Percentiles rank a stretch among this genome's conserved stretches.
phyloP scores from a whole-genome alignment of 2,888 invertebrate genomes.

The Alentia gelatinosa region DNA sequence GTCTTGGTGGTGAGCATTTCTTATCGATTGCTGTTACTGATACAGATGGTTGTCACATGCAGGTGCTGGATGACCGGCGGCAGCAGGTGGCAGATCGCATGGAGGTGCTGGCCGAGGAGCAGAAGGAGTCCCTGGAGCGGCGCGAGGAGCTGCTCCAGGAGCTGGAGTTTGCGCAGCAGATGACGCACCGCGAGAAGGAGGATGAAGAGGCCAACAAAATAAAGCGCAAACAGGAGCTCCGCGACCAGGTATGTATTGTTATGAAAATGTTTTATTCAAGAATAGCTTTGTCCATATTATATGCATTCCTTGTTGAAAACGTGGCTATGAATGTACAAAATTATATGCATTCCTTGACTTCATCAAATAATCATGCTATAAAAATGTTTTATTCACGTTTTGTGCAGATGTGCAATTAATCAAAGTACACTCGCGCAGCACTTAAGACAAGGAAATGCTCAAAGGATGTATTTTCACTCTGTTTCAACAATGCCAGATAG shows the following conservation, averaged over 20 bases:
- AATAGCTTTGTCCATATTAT: not conserved
- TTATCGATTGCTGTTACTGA: too few species aligned
- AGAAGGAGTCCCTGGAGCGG: slow-evolving; percentile 76
- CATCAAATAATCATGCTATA: too few species aligned
- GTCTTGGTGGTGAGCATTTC: too few species aligned
- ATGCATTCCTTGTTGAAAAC: not conserved
- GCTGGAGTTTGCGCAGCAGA: slow-evolving; percentile 78
- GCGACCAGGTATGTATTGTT: slow-evolving; percentile 72
- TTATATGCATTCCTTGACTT: not conserved
- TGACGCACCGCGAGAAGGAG: slow-evolving; percentile 74
- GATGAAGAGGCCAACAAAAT: slow-evolving; percentile 70
- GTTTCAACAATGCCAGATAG: too few species aligned
- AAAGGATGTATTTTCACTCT: too few species aligned
- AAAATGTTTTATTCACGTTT: too few species aligned
- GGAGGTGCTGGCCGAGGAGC: slow-evolving; percentile 72
- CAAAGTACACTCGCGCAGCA: too few species aligned
- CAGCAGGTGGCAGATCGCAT: slow-evolving; percentile 76
- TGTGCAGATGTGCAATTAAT: too few species aligned
- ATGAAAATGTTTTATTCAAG: not conserved
- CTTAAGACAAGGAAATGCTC: too few species aligned
- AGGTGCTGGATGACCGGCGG: slow-evolving; percentile 77
- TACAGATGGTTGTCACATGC: not conserved
- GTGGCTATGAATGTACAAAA: not conserved
- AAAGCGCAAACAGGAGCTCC: slow-evolving; percentile 71
- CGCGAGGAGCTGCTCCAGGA: slow-evolving; percentile 78